These are phyloP conservation scores for Leucophenga montana DNA, from an alignment of 2,888 invertebrate genomes.

Conservation along the genomic window DNA sequence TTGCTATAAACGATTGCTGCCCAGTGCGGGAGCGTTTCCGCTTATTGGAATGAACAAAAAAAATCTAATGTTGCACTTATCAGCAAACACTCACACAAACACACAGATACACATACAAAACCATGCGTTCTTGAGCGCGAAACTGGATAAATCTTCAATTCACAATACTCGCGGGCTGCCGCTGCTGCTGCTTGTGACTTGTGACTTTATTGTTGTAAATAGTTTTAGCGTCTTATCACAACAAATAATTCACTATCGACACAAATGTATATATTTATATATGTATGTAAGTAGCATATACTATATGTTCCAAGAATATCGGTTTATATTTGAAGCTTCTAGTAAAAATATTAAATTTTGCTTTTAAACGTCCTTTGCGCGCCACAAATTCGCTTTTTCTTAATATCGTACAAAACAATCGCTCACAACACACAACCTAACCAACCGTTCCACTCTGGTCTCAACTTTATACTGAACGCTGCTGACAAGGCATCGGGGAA, in stretches of 20 bases:
- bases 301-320: no score
- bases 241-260: background rate
- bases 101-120: no score
- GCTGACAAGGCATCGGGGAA: conserved; percentile 6
- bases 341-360: background rate
- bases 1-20: background rate
- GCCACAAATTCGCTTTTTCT: background rate
- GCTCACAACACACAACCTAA: background rate
- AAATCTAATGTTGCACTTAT: background rate
- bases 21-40: conserved; percentile 2
- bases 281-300: no score
- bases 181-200: background rate
- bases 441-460: conserved; percentile 21
- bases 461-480: conserved; percentile 22
- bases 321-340: no score
- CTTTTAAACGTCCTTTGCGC: background rate
- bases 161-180: background rate
- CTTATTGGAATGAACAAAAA: background rate
- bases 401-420: background rate
- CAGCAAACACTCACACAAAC: no score
- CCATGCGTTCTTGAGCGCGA: background rate
- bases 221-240: background rate
- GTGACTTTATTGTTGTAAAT: background rate
- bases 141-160: conserved; percentile 15
- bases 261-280: no score